Base-by-base conservation (phyloP, 2,888 invertebrate species). In the Agrilus mali region DNA sequence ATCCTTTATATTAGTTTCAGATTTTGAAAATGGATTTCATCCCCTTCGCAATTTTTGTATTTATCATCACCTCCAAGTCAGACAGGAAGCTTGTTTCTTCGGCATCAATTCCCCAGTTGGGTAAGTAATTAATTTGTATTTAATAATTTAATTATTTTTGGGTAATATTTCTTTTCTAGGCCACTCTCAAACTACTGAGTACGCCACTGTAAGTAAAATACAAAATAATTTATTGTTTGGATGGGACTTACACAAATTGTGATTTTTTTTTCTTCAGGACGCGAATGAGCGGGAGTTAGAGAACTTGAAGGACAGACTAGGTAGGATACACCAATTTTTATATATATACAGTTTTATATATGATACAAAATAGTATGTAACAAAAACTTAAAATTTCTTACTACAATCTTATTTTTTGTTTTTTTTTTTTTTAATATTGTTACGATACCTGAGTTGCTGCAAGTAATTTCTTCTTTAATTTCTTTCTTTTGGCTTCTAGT, bases 211-310 rank as follows among this genome's bases (percentile, higher is more conserved):
- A 15, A 38, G 12, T 14, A 20, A 27, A 14, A 17, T 4, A 6
- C 17, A 37, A 20, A 36, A 22, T 13, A 13, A 17, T 37, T 37
- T 38, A 37, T 2, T 7, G 3, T 37, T 36, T 36, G 4, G 6
- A 7, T 36, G 20, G 20, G 2, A 17, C 10, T 5, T 36, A 36
- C 15, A n/a, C 14, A 4, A 33, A 40, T 40, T 31, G 12, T 33
- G 3, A 20, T 40, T 40, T 38, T 44, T 51, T 50, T 53, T 52
- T 40, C 60, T 70, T 53, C 63, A 68, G 55, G 73, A 74, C 51
- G 65, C 67, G 42, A 72, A 71, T 55, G 74, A 74, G 4, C 60
- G 63, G 43, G 72, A 74, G 53, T 58, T 74, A 50, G 71, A 74
- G 54, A 69, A 68, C 47, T 54, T 72, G 44, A 71, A 70, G 54